Conservation (phyloP, 2,797 vertebrate genomes). For the Tragelaphus oryx region DNA sequence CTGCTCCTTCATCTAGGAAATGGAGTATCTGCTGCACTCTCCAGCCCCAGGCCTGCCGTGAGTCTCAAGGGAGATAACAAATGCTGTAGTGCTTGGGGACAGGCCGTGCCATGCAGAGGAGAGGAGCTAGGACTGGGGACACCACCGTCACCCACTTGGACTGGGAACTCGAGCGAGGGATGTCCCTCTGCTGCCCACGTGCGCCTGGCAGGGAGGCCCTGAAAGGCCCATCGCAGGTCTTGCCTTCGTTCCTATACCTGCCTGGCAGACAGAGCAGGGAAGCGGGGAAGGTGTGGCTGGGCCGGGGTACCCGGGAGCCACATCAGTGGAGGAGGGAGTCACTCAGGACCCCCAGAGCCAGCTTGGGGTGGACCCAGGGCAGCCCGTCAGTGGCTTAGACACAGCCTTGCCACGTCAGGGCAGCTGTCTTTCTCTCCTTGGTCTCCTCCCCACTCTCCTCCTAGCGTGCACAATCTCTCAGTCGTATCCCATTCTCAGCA, state of each 20-base stretch:
- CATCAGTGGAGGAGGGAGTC: neutral
- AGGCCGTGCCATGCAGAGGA: neutral
- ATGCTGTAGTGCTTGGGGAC: neutral
- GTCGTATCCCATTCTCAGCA: neutral
- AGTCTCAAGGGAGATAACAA: neutral
- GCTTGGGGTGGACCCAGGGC: accelerated
- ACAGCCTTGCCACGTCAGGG: accelerated
- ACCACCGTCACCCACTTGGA: neutral
- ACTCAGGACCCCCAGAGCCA: neutral
- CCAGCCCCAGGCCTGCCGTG: neutral
- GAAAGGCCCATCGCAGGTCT: neutral
- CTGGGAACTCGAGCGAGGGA: neutral
- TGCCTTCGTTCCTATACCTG: neutral
- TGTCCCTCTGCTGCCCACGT: neutral
- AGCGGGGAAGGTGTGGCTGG: neutral
- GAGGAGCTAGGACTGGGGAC: neutral
- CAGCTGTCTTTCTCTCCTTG: neutral
- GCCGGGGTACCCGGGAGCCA: neutral
- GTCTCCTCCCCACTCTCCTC: neutral
- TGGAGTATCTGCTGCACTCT: neutral
- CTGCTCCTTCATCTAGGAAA: neutral
- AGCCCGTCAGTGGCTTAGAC: neutral
- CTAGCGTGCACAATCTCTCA: neutral
- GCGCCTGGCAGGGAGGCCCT: accelerated
- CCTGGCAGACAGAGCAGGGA: neutral